phyloP scores from a whole-genome alignment of 2,113 vertebrate species.

The Anguilla rostrata region DNA sequence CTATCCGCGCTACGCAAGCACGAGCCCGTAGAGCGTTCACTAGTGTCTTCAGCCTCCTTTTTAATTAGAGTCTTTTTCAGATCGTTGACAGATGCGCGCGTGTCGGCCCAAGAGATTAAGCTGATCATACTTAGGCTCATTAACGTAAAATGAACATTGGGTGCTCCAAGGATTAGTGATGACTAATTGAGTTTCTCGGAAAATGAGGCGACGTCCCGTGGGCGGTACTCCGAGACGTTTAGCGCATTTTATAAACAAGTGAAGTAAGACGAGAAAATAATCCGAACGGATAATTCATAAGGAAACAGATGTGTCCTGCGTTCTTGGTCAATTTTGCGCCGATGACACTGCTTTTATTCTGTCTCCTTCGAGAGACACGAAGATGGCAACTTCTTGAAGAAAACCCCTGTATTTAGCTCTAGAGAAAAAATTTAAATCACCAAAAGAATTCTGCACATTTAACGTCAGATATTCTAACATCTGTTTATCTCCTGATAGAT shows the following conservation, averaged over 20 bases:
- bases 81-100: constrained; percentile 2
- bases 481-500: too few species aligned
- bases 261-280: background rate
- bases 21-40: too few species aligned
- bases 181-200: constrained; percentile 2
- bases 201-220: background rate
- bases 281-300: too few species aligned
- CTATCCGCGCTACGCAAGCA: too few species aligned
- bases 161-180: background rate
- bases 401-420: constrained; percentile 9
- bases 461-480: background rate
- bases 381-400: constrained; percentile 20
- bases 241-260: background rate
- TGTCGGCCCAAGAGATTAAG: background rate
- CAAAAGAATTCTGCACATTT: constrained; percentile 39
- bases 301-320: too few species aligned
- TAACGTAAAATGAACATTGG: background rate
- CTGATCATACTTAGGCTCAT: background rate
- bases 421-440: background rate
- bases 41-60: background rate
- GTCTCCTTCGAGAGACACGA: background rate
- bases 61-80: background rate
- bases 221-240: background rate
- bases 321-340: too few species aligned
- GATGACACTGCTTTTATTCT: too few species aligned